Conservation (phyloP, 2,113 vertebrate species). For the Cisticola juncidis region DNA sequence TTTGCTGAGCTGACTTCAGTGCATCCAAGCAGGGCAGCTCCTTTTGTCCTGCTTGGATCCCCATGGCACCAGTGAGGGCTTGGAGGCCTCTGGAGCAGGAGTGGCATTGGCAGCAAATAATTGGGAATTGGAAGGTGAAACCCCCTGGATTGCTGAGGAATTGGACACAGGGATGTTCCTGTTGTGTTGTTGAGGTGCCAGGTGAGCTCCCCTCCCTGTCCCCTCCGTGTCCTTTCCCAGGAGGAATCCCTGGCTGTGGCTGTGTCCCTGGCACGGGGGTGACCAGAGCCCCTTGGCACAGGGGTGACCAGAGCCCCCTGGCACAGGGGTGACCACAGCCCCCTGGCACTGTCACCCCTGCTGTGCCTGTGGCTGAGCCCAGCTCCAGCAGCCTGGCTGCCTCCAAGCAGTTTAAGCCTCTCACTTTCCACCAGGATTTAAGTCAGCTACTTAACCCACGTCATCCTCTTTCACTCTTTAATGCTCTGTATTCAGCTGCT, state of each 20-base stretch:
- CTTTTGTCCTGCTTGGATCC: neutral
- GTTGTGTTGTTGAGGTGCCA: neutral
- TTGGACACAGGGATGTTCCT: neutral
- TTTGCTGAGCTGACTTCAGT: neutral
- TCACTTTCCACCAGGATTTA: neutral
- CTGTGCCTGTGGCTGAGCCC: neutral
- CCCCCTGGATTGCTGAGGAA: accelerated
- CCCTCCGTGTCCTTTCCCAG: neutral
- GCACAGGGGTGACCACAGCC: neutral
- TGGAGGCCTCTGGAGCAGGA: neutral
- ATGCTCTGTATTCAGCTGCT: neutral
- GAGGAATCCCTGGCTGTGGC: neutral
- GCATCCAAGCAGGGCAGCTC: accelerated
- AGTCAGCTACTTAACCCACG: neutral
- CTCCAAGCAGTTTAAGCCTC: neutral
- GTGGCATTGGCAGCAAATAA: accelerated
- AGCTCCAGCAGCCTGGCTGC: neutral
- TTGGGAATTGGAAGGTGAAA: accelerated
- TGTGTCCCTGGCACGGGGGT: accelerated
- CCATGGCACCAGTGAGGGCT: accelerated
- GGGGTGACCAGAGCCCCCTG: neutral
- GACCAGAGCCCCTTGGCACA: neutral
- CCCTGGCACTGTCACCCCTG: accelerated
- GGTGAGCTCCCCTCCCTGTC: neutral
- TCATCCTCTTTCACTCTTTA: neutral